phyloP scores from a whole-genome alignment of 2,113 vertebrate genomes.

The Chaenocephalus aceratus region DNA sequence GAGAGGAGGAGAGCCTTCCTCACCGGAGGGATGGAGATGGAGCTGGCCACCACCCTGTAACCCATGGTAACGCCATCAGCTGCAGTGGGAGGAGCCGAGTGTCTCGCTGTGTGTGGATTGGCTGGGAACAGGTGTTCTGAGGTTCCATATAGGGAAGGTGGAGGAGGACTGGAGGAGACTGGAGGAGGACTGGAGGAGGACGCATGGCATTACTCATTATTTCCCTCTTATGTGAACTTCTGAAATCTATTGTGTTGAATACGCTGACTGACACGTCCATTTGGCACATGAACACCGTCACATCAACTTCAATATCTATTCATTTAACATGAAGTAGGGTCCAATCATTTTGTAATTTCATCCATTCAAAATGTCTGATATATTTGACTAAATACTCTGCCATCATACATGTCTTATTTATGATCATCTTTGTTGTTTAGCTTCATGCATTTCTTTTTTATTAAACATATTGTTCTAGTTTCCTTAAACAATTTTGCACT shows the following conservation, averaged over 20 bases:
- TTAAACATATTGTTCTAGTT: too few relatives aligned
- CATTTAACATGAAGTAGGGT: too few relatives aligned
- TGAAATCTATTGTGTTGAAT: neutral
- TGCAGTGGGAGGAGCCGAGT: slow-evolving; percentile 81
- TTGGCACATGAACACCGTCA: neutral
- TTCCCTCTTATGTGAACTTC: neutral
- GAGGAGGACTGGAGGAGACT: slow-evolving; percentile 33
- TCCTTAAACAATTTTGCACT: too few relatives aligned
- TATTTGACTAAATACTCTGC: neutral
- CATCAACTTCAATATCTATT: neutral
- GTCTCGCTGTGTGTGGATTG: slow-evolving; percentile 69
- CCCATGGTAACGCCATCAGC: slow-evolving; percentile 77
- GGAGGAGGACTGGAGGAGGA: slow-evolving; percentile 43
- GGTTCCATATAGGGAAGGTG: slow-evolving; percentile 67
- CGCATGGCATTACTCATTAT: neutral
- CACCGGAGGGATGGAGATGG: slow-evolving; percentile 46
- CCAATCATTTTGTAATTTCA: too few relatives aligned
- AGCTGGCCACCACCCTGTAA: slow-evolving; percentile 81
- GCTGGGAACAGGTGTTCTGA: slow-evolving; percentile 80
- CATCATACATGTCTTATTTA: too few relatives aligned
- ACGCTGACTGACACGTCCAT: neutral
- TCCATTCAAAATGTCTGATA: neutral
- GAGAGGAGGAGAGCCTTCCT: slow-evolving; percentile 35
- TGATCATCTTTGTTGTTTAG: neutral
- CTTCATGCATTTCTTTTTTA: too few relatives aligned